Conservation (phyloP, 2,113 vertebrate genomes). For the Orycteropus afer region DNA sequence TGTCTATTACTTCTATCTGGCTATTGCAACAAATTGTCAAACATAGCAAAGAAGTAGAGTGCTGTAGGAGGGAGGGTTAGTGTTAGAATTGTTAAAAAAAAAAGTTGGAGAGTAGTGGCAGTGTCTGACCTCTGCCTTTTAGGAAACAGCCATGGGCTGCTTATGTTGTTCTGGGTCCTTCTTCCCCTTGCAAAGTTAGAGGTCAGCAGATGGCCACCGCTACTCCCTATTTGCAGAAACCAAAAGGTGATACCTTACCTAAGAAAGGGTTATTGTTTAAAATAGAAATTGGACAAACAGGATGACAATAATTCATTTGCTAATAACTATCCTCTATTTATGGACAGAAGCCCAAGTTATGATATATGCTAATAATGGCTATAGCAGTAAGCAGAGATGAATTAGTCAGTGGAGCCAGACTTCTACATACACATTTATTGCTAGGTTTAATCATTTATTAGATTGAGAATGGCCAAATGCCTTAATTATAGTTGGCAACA, state of each 20-base stretch:
- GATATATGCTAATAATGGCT: neutral
- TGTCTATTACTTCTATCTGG: no score
- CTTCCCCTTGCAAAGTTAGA: no score
- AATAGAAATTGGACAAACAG: neutral
- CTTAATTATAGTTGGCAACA: neutral
- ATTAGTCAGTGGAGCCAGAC: neutral
- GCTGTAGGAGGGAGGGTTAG: no score
- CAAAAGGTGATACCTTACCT: neutral
- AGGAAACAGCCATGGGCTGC: no score
- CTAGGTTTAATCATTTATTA: neutral
- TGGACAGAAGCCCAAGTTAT: neutral
- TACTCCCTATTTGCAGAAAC: constrained; percentile 1
- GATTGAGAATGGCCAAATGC: neutral
- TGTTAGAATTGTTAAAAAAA: no score
- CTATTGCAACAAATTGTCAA: no score
- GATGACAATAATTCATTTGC: neutral
- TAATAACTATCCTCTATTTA: neutral
- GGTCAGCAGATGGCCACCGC: no score
- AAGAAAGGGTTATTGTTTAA: neutral
- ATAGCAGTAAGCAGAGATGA: neutral
- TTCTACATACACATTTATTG: neutral
- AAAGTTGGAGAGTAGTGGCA: no score
- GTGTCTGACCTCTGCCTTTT: no score
- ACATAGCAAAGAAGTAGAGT: no score
- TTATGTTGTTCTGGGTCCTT: no score